phyloP scores from a whole-genome alignment of 2,888 invertebrate species.

The Rhynchonema sp. region DNA sequence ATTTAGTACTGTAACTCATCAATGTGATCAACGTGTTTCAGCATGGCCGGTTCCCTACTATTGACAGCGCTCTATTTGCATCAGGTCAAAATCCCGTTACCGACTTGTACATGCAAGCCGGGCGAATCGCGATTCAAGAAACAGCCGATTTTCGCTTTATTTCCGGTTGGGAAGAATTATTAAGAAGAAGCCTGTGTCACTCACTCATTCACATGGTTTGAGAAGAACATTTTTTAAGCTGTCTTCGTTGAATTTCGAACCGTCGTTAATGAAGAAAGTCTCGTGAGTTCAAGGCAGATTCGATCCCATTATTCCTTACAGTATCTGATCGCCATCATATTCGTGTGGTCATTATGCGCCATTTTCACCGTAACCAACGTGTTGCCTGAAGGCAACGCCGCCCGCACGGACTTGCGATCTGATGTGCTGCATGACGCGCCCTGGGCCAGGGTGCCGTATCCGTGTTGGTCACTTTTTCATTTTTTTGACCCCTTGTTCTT shows the following conservation, averaged over 20 bases:
- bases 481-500: no score
- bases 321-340: conserved; percentile 45
- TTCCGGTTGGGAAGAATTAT: conserved; percentile 6
- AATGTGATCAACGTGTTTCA: no score
- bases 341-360: conserved; percentile 55
- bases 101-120: background rate
- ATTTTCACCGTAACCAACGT: conserved; percentile 46
- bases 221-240: no score
- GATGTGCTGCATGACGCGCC: background rate
- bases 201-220: no score
- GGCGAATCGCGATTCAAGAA: background rate
- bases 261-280: no score
- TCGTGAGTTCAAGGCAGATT: no score
- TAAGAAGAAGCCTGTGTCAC: no score
- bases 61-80: conserved; percentile 3
- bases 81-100: conserved; percentile 5
- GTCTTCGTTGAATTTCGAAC: no score
- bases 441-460: background rate
- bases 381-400: conserved; percentile 34
- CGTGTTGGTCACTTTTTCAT: no score
- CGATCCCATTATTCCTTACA: background rate
- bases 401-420: background rate
- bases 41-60: conserved; percentile 1
- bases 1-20: no score
- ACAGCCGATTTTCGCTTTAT: conserved; percentile 4